phyloP scores from a whole-genome alignment of 2,888 invertebrate species.

The Perizoma affinitatum region DNA sequence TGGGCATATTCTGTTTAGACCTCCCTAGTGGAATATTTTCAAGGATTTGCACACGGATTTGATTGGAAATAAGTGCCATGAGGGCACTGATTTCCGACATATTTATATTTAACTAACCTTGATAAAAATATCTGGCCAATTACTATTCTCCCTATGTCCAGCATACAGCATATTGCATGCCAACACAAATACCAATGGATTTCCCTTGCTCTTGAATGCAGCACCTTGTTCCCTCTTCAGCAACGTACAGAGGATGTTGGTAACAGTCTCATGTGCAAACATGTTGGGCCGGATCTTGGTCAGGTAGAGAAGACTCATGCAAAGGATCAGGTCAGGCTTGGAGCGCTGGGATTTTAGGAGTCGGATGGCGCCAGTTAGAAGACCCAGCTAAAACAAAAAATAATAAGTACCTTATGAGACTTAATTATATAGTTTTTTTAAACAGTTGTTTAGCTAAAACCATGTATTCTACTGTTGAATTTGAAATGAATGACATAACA shows the following conservation, averaged over 20 bases:
- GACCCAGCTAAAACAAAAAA: slow-evolving; percentile 79
- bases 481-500: too few species aligned
- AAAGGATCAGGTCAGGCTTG: slow-evolving; percentile 92
- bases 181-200: slow-evolving; percentile 91
- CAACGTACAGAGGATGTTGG: slow-evolving; percentile 91
- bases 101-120: too few species aligned
- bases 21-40: too few species aligned
- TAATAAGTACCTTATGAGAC: neutral
- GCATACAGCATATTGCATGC: slow-evolving; percentile 93
- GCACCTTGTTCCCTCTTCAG: slow-evolving; percentile 90
- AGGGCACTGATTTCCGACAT: too few species aligned
- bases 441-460: too few species aligned
- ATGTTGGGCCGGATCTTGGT: slow-evolving; percentile 91
- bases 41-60: too few species aligned
- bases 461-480: too few species aligned
- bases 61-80: too few species aligned
- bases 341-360: slow-evolving; percentile 90
- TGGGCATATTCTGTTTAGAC: too few species aligned
- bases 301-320: slow-evolving; percentile 90
- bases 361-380: slow-evolving; percentile 95
- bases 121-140: slow-evolving; percentile 96
- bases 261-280: slow-evolving; percentile 90
- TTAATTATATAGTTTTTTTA: too few species aligned
- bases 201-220: slow-evolving; percentile 90
- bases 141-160: slow-evolving; percentile 91